phyloP scores from a whole-genome alignment of 2,797 vertebrate genomes.

The Karalla daura region DNA sequence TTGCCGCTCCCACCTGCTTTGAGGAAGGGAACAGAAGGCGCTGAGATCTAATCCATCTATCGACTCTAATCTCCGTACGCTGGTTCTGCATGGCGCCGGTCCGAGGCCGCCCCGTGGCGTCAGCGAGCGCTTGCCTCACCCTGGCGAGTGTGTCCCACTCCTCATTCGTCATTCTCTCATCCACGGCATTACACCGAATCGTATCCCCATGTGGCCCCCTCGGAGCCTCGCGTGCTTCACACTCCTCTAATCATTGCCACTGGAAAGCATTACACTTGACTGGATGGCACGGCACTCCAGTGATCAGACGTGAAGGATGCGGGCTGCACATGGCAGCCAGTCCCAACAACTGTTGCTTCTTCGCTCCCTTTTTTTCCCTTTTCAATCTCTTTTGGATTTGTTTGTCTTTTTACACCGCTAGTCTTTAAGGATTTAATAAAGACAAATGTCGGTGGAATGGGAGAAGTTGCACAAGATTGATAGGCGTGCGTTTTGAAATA shows the following conservation, averaged over 20 bases:
- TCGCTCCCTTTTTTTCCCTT: not conserved
- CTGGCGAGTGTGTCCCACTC: slow-evolving; percentile 52
- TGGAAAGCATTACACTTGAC: slow-evolving; percentile 62
- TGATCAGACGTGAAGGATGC: slow-evolving; percentile 53
- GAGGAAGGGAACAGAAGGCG: too few species aligned
- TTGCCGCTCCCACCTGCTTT: not conserved
- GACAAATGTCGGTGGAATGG: slow-evolving; percentile 11
- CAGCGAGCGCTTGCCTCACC: slow-evolving; percentile 46
- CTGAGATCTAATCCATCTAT: too few species aligned
- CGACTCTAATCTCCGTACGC: too few species aligned
- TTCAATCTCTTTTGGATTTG: not conserved
- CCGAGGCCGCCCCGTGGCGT: slow-evolving; percentile 45
- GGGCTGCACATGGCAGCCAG: slow-evolving; percentile 3
- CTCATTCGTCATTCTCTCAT: slow-evolving; percentile 64
- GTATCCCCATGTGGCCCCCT: slow-evolving; percentile 61
- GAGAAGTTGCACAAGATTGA: slow-evolving; percentile 37
- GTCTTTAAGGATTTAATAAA: slow-evolving; percentile 25
- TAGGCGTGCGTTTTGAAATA: slow-evolving; percentile 23
- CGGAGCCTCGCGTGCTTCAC: slow-evolving; percentile 68
- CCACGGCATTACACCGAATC: slow-evolving; percentile 43
- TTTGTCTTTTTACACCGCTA: not conserved
- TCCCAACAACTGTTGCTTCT: not conserved
- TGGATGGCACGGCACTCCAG: slow-evolving; percentile 51
- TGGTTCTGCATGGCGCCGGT: too few species aligned
- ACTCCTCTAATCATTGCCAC: slow-evolving; percentile 70